Base-by-base conservation (phyloP, 2,888 invertebrate species). In the Adelphocoris suturalis region DNA sequence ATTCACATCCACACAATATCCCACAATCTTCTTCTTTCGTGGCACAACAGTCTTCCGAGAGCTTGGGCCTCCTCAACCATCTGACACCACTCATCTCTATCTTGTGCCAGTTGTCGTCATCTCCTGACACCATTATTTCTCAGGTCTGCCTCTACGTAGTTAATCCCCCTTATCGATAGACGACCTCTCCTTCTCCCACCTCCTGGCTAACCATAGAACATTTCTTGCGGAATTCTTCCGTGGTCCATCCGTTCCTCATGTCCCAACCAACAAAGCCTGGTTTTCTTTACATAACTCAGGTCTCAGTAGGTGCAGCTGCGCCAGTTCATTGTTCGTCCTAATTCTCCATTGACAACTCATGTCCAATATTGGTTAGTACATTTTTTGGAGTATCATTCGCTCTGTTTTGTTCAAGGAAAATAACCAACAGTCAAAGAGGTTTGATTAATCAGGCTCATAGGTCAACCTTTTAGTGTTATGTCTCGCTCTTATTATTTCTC, bases 131-230 rank as follows among this genome's bases (percentile, higher is more conserved):
- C 76, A 23, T 23, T 19, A 27, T 16, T 37, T 7, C 76, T 5
- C 12, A 76, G 7, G 27, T 37, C 76, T 5, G 16, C 76, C 27
- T 76, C 76, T 16, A 76, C 76, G 76, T 23, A 19, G 5, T 76
- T 16, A 11, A 76, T 13, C 76, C 76, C 12, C 27, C 76, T 76
- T 27, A 23, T 23, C 12, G 23, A 27, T 7, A 5, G 76, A 23
- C 76, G 12, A 16, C 76, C 76, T 76, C 76, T 76, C 16, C 76
- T 76, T 16, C 76, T 23, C 23, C 28, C 16, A 37, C 76, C 76
- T 76, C 11, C 76, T 11, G 76, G 27, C 12, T 76, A 27, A 5
- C 76, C 27, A 37, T 23, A 76, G 5, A 76, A 57, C 16, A 9
- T 13, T 3, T 76, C 27, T 27, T 27, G 76, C 23, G 76, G 76